Evolutionary conservation across 2,113 vertebrate genomes (phyloP).

Genomic region (Zosterops lateralis): DNA sequence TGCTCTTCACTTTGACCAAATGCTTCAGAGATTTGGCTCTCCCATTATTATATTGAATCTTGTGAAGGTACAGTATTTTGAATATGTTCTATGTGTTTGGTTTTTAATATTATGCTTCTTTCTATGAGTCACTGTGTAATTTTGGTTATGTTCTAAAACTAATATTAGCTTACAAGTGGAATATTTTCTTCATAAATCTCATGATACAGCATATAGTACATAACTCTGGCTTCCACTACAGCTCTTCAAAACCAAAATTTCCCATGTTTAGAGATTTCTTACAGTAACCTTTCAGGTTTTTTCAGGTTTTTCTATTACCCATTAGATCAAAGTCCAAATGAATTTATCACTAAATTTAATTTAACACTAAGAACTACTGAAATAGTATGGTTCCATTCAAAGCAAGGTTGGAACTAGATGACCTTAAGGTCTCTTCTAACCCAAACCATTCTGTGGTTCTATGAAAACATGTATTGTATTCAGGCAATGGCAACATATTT

Average conservation of each 20-base stretch:
- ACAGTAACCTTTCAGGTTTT: neutral
- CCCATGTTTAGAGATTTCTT: neutral
- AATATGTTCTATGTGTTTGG: neutral
- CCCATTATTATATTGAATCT: constrained; percentile 98
- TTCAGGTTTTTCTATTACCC: neutral
- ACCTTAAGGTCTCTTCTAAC: neutral
- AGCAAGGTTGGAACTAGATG: neutral
- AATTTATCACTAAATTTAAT: neutral
- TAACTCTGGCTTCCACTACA: neutral
- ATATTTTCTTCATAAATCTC: neutral
- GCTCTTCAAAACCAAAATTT: neutral
- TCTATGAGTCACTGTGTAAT: neutral
- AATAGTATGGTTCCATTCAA: neutral
- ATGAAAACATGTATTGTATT: neutral
- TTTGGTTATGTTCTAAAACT: neutral
- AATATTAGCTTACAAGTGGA: neutral
- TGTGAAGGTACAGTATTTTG: constrained; percentile 84
- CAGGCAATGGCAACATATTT: neutral
- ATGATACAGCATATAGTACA: neutral
- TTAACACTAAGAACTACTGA: neutral
- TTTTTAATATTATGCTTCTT: neutral
- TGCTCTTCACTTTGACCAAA: constrained; percentile 96
- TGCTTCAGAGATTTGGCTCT: constrained; percentile 96
- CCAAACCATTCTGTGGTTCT: neutral
- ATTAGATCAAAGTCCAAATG: neutral